Evolutionary conservation across 1,140 invertebrate genomes (phyloP), one percentile per base, ranked within the genome.

Genomic region (Thaumetopoea pityocampa): DNA sequence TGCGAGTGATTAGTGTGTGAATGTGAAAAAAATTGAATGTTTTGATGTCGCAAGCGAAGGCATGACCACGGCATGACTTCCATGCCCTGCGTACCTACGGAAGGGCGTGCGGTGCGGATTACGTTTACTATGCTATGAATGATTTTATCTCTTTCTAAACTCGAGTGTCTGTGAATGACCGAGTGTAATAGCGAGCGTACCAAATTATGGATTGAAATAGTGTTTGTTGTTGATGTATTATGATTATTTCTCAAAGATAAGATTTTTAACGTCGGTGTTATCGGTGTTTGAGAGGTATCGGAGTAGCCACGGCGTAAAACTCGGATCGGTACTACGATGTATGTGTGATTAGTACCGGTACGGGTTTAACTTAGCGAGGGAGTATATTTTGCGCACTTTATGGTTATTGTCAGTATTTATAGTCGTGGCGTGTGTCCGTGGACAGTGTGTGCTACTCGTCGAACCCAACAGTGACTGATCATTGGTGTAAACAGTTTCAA

Each of bases 61-160:
- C 77, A 77, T 78, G 80, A 72, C 57, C 61, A 79, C 80, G 72
- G 76, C 77, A 73, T 81, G 80, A 84, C 78, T 82, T 79, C 80
- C 80, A 84, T 84, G 80, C 80, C 76, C 80, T 82, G 80, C 72
- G 80, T 78, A 73, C 64, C 69, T 77, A 79, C 73, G 72, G 66
- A 82, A 79, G 77, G 80, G 73, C 77, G 76, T 81, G 77, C 52
- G 54, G 51, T 62, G 59, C 73, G 59, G 63, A 81, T 81, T 82
- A 84, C 80, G 77, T 80, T 84, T 80, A 84, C 77, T 84, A 84
- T 84, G 80, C 77, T 84, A 84, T 84, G 80, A 84, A 84, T 84
- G 80, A 81, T 80, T 84, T 84, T 80, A 81, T 84, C 80, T 84
- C 77, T 80, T 80, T 84, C 80, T 81, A 81, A 78, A 80, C 73